These are phyloP conservation scores for Ethmia dodecea DNA, from an alignment of 2,888 invertebrate species.

Conservation along the genomic window DNA sequence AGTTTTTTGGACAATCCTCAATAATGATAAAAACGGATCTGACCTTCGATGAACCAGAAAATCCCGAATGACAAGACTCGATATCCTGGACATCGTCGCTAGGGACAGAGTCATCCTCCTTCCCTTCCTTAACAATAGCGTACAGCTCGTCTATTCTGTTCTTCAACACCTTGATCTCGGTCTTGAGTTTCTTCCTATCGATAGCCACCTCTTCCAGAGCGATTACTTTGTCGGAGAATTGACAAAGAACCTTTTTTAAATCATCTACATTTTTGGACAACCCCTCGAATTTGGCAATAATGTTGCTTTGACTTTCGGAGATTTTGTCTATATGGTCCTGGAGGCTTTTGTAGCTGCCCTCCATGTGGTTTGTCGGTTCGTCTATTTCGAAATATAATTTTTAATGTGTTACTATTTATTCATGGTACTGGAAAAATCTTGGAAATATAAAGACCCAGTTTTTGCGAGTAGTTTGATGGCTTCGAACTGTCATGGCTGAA, in stretches of 20 bases:
- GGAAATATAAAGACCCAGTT: constrained; percentile 2
- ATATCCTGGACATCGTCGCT: constrained; percentile 46
- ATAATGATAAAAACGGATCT: too few relatives aligned
- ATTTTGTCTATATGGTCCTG: constrained; percentile 48
- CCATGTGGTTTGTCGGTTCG: constrained; percentile 25
- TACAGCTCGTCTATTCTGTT: constrained; percentile 54
- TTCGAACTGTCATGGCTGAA: not conserved
- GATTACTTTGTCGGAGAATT: constrained; percentile 44
- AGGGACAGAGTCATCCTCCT: constrained; percentile 44
- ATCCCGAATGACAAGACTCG: constrained; percentile 59
- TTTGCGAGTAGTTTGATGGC: constrained; percentile 3
- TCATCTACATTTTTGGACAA: constrained; percentile 49
- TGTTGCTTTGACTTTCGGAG: constrained; percentile 36
- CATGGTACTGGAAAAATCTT: constrained; percentile 1
- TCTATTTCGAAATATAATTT: constrained; percentile 27
- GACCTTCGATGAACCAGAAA: constrained; percentile 63
- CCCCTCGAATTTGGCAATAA: constrained; percentile 46
- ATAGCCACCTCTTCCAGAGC: constrained; percentile 39
- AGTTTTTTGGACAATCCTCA: too few relatives aligned
- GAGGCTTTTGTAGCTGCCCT: constrained; percentile 29
- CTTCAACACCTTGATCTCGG: constrained; percentile 46
- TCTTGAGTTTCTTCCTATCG: constrained; percentile 40
- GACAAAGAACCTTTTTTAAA: constrained; percentile 32
- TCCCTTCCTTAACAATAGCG: constrained; percentile 54
- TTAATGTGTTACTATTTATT: not conserved